Percentiles rank a stretch among this genome's conserved stretches.
phyloP scores from a whole-genome alignment of 1,140 invertebrate genomes.

The Microplitis demolitor region DNA sequence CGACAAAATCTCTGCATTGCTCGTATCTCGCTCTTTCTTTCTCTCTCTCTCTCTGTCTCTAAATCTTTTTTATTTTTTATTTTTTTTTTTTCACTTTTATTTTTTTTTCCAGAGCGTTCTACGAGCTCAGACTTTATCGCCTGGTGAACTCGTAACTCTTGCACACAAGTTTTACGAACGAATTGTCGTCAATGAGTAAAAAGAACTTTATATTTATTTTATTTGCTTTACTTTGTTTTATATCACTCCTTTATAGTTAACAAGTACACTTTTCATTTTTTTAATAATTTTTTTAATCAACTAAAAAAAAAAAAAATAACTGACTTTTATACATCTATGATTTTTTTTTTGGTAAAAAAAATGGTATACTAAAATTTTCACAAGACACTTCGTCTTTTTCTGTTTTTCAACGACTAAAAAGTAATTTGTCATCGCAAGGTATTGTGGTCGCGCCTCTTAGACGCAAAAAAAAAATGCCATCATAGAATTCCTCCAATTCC shows the following conservation, averaged over 20 bases:
- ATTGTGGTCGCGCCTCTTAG: constrained; percentile 58
- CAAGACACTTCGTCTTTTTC: too few relatives aligned
- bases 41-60: neutral
- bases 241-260: neutral
- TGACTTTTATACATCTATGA: too few relatives aligned
- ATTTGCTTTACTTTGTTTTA: neutral
- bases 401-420: constrained; percentile 20
- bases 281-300: neutral
- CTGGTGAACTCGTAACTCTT: constrained; percentile 60
- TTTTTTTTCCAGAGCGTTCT: constrained; percentile 47
- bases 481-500: constrained; percentile 20
- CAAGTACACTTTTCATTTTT: neutral
- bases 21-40: neutral
- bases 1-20: constrained; percentile 48
- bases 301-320: neutral
- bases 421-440: constrained; percentile 59
- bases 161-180: constrained; percentile 47
- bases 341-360: neutral
- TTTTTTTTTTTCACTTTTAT: constrained; percentile 25
- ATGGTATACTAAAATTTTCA: neutral
- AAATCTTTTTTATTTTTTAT: neutral
- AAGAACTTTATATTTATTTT: neutral
- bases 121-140: constrained; percentile 55
- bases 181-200: constrained; percentile 14
- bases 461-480: constrained; percentile 7